These are phyloP conservation scores for Pseudochaenichthys georgianus DNA, from an alignment of 2,797 vertebrate genomes.

Conservation along the genomic window DNA sequence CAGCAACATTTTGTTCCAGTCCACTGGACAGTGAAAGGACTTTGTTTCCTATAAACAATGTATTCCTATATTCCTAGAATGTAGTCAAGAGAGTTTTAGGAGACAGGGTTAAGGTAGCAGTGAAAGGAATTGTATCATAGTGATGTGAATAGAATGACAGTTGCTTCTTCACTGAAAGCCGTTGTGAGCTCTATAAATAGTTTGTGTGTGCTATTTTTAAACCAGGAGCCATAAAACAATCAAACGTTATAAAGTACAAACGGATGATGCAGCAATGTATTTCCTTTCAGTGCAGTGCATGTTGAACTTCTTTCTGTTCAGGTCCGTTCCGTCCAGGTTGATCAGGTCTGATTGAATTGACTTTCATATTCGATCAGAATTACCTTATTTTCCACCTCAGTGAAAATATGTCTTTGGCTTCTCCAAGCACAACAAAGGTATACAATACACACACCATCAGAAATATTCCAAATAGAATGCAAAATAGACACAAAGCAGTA, in stretches of 20 bases:
- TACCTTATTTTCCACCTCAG: too few species aligned
- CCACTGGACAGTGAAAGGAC: too few species aligned
- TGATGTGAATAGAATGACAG: conserved; percentile 39
- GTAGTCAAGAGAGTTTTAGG: neutral
- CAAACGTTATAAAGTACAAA: conserved; percentile 14
- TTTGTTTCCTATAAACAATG: too few species aligned
- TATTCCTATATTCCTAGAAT: neutral
- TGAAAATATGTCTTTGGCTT: too few species aligned
- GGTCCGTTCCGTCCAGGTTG: too few species aligned
- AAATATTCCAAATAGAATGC: too few species aligned
- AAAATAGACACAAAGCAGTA: too few species aligned
- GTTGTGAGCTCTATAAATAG: conserved; percentile 52
- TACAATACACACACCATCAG: too few species aligned
- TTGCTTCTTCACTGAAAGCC: conserved; percentile 15
- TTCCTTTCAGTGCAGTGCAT: neutral
- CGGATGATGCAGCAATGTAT: conserved; percentile 5
- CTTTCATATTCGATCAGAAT: too few species aligned
- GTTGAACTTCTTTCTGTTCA: neutral
- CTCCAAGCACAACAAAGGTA: too few species aligned
- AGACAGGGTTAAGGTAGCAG: neutral
- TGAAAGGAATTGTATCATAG: neutral
- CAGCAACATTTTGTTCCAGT: too few species aligned
- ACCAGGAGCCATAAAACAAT: conserved; percentile 33
- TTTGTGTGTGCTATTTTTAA: conserved; percentile 43
- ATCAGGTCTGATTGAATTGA: too few species aligned